phyloP scores from a whole-genome alignment of 2,888 invertebrate species.

The Drosophila emarginata region DNA sequence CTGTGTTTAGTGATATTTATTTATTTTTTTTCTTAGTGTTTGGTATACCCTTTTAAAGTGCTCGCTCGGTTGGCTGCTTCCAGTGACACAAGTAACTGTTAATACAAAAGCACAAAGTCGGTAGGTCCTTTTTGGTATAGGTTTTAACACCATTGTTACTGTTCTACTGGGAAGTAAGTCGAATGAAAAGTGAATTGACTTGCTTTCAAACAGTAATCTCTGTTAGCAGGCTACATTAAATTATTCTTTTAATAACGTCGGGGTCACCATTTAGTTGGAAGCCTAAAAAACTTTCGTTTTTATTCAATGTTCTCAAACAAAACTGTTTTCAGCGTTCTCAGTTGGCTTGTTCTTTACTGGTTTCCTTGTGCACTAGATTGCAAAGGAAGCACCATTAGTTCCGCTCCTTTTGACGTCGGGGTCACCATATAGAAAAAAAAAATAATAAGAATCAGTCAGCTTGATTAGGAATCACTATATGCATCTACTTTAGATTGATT shows the following conservation, averaged over 20 bases:
- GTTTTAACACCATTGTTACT: neutral
- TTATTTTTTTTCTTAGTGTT: constrained; percentile 34
- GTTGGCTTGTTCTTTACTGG: no score
- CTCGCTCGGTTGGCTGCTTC: neutral
- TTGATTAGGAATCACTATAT: no score
- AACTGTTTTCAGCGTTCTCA: neutral
- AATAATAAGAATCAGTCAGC: no score
- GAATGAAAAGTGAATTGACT: neutral
- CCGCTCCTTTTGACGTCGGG: no score
- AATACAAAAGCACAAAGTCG: neutral
- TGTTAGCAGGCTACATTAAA: neutral
- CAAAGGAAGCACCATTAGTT: neutral
- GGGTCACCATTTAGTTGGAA: neutral
- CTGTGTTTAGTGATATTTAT: constrained; percentile 68
- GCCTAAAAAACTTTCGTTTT: no score
- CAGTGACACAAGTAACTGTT: constrained; percentile 2
- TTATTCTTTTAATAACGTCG: neutral
- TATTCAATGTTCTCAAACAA: neutral
- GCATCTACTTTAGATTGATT: no score
- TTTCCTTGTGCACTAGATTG: no score
- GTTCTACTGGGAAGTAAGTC: no score
- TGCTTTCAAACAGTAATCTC: neutral
- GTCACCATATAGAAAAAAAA: neutral
- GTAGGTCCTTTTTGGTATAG: neutral
- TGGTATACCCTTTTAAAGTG: constrained; percentile 9